phyloP scores from a whole-genome alignment of 1,140 invertebrate genomes.

The Amphibalanus amphitrite region DNA sequence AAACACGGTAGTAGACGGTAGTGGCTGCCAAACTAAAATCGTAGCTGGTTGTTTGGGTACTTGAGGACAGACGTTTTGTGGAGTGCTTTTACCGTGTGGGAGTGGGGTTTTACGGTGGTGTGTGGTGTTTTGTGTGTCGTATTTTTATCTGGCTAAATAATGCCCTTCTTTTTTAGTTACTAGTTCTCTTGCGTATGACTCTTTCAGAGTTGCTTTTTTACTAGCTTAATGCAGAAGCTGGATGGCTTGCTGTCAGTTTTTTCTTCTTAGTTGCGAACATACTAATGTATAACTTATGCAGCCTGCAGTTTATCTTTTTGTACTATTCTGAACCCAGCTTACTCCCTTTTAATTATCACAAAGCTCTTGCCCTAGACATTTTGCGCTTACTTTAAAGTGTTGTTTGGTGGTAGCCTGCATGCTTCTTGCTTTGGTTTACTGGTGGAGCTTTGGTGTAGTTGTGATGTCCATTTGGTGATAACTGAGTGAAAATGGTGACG shows the following conservation, averaged over 20 bases:
- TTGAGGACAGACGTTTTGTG: background rate
- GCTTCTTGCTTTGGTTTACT: background rate
- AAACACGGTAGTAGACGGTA: conserved; percentile 17
- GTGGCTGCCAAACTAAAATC: conserved; percentile 13
- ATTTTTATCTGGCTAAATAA: background rate
- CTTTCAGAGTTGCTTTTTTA: too few relatives aligned
- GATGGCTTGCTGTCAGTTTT: background rate
- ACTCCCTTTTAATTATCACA: background rate
- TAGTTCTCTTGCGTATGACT: too few relatives aligned
- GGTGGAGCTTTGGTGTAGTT: background rate
- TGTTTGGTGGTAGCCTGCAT: background rate
- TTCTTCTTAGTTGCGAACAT: too few relatives aligned
- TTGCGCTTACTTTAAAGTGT: background rate
- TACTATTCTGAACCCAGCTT: too few relatives aligned
- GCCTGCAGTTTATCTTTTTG: too few relatives aligned
- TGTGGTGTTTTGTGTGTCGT: background rate
- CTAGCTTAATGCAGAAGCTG: background rate
- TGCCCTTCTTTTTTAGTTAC: too few relatives aligned
- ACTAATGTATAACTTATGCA: too few relatives aligned
- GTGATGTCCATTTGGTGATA: background rate
- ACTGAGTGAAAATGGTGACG: background rate
- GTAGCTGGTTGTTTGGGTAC: background rate
- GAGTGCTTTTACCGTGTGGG: conserved; percentile 2
- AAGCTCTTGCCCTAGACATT: background rate
- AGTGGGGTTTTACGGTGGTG: too few relatives aligned